Evolutionary conservation across 1,140 invertebrate species (phyloP), one percentile per base, ranked within the genome.

Genomic region (Heliconius hermathena): DNA sequence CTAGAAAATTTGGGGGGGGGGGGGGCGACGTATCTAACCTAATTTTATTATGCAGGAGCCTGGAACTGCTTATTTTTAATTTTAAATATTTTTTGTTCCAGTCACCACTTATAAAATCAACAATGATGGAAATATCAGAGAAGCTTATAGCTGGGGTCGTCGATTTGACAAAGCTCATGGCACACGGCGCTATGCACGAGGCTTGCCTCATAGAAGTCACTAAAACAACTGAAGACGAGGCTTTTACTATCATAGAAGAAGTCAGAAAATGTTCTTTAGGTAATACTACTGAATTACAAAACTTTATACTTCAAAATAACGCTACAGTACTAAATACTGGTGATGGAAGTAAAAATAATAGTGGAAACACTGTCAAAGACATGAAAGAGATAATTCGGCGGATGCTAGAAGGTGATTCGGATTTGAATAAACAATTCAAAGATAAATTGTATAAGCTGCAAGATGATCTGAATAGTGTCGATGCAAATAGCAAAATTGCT

Each of bases 201-300:
- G 93, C 91, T 2, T 94, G 93, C 70, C 90, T 94, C 18, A 92
- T 94, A 71, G 93, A 94, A 87, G 93, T 93, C 2, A 86, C 93
- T 20, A 93, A 86, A 76, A 83, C 86, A 8, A 84, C 89, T 18
- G 90, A 94, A 85, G 90, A 93, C 5, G 91, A 93, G 80, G 91
- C 90, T 1, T 81, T 89, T 13, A 72, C 82, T 38, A 71, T 94
- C 9, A 57, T 94, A 0, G 82, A 82, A 36, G 75, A 87, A 41
- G 83, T 93, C 0, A 86, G 80, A 78, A 81, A 83, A 11, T 94
- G 92, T 46, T 89, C 82, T 9, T 84, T 88, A n/a, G 83, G 77
- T 16, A 90, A 90, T 74, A 73, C 71, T 16, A 89, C 72, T 33
- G 82, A 88, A 60, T 76, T 88, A 8, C 81, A 89, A 26, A 85